Evolutionary conservation across 2,113 vertebrate genomes (phyloP).

Genomic region (Sapajus apella): DNA sequence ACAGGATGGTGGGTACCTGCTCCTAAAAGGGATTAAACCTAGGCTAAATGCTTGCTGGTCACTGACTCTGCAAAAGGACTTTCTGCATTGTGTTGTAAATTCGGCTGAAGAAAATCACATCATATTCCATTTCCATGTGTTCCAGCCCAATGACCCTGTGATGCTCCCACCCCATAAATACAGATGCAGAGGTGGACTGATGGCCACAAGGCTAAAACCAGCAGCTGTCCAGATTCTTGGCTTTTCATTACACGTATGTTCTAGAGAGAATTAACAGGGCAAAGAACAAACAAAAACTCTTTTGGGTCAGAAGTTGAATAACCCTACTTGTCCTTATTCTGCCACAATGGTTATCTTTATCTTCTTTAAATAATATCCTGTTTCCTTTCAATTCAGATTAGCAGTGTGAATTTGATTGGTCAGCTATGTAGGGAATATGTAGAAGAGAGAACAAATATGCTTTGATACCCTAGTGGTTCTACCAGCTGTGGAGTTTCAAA

Average conservation of each 20-base stretch:
- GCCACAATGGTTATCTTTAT: not conserved
- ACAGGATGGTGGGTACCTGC: not conserved
- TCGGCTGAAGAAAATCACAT: not conserved
- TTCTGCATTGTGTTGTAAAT: not conserved
- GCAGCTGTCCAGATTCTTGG: not conserved
- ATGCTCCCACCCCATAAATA: not conserved
- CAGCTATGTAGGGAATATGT: not conserved
- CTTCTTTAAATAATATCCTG: slow-evolving; percentile 43
- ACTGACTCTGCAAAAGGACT: not conserved
- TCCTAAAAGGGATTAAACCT: not conserved
- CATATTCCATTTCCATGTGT: not conserved
- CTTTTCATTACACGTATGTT: not conserved
- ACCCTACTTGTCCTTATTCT: not conserved
- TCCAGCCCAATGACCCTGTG: not conserved
- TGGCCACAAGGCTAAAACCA: not conserved
- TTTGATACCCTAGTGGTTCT: slow-evolving; percentile 62
- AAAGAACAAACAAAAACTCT: not conserved
- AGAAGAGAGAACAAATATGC: slow-evolving; percentile 68
- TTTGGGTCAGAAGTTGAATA: not conserved
- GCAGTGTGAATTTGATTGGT: slow-evolving; percentile 34
- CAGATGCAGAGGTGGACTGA: not conserved
- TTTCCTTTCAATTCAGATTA: slow-evolving; percentile 42
- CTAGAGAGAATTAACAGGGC: not conserved
- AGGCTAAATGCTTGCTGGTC: not conserved
- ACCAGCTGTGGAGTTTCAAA: slow-evolving; percentile 68